A percentile compares a stretch with the other conserved stretches of the same genome.
These are phyloP conservation scores for Tachina grossa DNA, from an alignment of 2,888 invertebrate species.

Conservation along the genomic window DNA sequence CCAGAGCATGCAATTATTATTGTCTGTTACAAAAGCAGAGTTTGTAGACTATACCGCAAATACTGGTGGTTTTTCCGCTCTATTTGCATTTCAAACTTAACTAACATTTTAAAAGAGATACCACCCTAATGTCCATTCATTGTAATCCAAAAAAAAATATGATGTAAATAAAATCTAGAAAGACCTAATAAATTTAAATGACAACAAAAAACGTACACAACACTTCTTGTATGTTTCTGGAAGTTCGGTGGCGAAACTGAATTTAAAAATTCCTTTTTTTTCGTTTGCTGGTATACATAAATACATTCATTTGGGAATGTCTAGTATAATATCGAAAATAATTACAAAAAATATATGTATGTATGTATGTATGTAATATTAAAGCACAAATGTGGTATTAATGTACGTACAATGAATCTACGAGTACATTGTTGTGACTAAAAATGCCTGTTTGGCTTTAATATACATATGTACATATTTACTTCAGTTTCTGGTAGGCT, in stretches of 20 bases:
- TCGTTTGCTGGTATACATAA: not conserved
- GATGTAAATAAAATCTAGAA: not conserved
- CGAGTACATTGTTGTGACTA: not conserved
- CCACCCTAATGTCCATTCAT: not conserved
- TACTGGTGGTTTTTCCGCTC: too few species aligned
- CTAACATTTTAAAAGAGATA: too few species aligned
- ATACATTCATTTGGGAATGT: not conserved
- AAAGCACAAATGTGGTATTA: not conserved
- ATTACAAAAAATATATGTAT: not conserved
- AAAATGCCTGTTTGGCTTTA: not conserved
- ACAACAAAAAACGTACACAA: slow-evolving; percentile 4
- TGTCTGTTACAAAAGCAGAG: too few species aligned
- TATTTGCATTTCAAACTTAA: too few species aligned
- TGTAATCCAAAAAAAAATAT: slow-evolving; percentile 6
- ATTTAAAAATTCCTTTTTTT: not conserved
- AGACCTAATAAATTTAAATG: not conserved
- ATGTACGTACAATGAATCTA: not conserved
- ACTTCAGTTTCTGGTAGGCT: slow-evolving; percentile 22
- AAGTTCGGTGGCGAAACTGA: not conserved
- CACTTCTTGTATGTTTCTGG: not conserved
- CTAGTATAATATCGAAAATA: not conserved
- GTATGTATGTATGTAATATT: not conserved
- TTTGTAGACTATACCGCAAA: too few species aligned
- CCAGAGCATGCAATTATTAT: too few species aligned
- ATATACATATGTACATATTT: not conserved